Evolutionary conservation across 2,888 invertebrate species (phyloP).

Genomic region (Tenthredo scrophulariae): DNA sequence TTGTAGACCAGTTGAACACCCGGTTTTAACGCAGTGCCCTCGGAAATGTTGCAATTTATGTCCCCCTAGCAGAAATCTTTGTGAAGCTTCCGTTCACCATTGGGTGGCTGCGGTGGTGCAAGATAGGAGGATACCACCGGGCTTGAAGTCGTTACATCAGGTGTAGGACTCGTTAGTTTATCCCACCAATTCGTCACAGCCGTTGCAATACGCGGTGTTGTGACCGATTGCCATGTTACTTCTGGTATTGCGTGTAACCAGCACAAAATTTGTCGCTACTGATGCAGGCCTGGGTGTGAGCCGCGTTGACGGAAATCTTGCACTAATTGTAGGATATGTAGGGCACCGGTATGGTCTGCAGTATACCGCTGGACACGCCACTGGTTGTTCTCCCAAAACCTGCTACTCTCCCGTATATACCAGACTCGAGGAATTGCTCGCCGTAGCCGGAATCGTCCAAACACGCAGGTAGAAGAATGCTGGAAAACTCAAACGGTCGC

Average conservation of each 20-base stretch:
- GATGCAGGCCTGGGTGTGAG: conserved; percentile 66
- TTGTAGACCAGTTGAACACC: conserved; percentile 69
- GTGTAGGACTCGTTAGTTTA: background rate
- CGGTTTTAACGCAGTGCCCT: conserved; percentile 60
- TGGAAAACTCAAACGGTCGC: conserved; percentile 66
- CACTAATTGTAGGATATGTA: conserved; percentile 69
- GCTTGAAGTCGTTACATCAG: background rate
- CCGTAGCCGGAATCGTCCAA: conserved; percentile 64
- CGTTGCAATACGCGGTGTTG: background rate
- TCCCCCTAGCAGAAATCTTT: conserved; percentile 63
- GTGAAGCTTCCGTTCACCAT: conserved; percentile 69
- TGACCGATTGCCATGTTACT: background rate
- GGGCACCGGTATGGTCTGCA: conserved; percentile 71
- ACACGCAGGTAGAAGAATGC: conserved; percentile 69
- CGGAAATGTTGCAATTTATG: conserved; percentile 62
- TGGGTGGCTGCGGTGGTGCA: conserved; percentile 67
- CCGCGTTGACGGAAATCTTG: conserved; percentile 57
- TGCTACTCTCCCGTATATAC: conserved; percentile 70
- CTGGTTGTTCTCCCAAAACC: conserved; percentile 74
- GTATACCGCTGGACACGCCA: conserved; percentile 66
- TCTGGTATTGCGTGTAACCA: no score
- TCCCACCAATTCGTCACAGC: background rate
- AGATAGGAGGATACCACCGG: conserved; percentile 59
- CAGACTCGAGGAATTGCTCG: conserved; percentile 66
- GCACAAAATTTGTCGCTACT: no score